Evolutionary conservation across 2,888 invertebrate genomes (phyloP).

Genomic region (Carpatolechia fugitivella): DNA sequence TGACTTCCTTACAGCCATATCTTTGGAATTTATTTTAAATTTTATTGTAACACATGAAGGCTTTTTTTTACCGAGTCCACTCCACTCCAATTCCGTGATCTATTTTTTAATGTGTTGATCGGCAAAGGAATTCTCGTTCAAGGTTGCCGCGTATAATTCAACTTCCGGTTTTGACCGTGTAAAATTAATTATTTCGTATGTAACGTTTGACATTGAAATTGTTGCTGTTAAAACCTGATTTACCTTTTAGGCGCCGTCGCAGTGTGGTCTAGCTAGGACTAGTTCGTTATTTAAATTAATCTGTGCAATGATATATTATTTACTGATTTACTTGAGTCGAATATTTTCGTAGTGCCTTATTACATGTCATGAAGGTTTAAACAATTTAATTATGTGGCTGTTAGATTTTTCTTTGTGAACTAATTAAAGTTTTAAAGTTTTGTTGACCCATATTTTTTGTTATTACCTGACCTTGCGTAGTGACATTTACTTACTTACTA

Average conservation of each 20-base stretch:
- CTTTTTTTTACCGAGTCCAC: constrained; percentile 27
- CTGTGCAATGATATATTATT: no score
- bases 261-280: neutral
- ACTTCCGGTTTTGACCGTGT: constrained; percentile 32
- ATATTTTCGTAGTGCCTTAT: no score
- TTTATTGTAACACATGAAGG: constrained; percentile 25
- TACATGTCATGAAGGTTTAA: no score
- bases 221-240: constrained; percentile 4
- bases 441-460: constrained; percentile 7
- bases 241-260: neutral
- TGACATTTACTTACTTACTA: constrained; percentile 20
- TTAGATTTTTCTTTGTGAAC: no score
- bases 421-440: no score
- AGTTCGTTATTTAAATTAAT: no score
- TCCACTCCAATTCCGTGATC: constrained; percentile 33
- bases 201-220: constrained; percentile 7
- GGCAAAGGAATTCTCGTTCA: constrained; percentile 33
- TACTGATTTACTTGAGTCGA: no score
- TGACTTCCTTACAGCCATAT: constrained; percentile 12
- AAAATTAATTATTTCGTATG: constrained; percentile 27
- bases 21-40: neutral
- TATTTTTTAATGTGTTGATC: constrained; percentile 24
- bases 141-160: constrained; percentile 26
- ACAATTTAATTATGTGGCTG: no score
- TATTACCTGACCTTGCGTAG: constrained; percentile 19